Evolutionary conservation across 2,888 invertebrate species (phyloP).

Genomic region (Altica lythri): DNA sequence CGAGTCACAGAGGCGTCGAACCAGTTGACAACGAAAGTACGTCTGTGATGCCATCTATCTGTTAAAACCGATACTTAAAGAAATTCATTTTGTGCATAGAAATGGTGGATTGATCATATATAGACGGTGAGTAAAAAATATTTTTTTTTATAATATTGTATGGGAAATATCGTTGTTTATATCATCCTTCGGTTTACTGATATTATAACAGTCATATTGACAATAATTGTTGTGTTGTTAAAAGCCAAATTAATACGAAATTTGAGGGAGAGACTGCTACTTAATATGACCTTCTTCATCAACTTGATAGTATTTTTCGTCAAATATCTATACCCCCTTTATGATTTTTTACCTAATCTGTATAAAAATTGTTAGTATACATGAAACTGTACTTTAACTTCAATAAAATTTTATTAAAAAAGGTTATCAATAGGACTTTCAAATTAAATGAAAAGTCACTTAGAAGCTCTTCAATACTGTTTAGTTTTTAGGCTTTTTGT

Average conservation of each 20-base stretch:
- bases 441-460: background rate
- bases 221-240: conserved; percentile 15
- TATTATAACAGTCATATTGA: conserved; percentile 15
- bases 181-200: conserved; percentile 17
- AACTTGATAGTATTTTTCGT: conserved; percentile 21
- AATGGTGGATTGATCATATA: conserved; percentile 40
- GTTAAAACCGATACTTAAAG: background rate
- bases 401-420: background rate
- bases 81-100: conserved; percentile 29
- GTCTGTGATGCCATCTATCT: conserved; percentile 2
- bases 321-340: conserved; percentile 7
- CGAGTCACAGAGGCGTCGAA: too few species aligned
- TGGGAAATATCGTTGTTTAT: conserved; percentile 5
- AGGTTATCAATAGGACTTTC: background rate
- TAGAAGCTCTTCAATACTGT: background rate
- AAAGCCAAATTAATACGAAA: conserved; percentile 22
- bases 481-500: too few species aligned
- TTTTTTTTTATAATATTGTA: conserved; percentile 26
- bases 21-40: conserved; percentile 5
- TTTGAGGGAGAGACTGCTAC: conserved; percentile 44
- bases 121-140: conserved; percentile 37
- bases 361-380: too few species aligned
- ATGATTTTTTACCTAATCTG: too few species aligned
- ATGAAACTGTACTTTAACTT: too few species aligned
- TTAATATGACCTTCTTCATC: conserved; percentile 37